A percentile compares a stretch with the other conserved stretches of the same genome.
phyloP scores from a whole-genome alignment of 2,797 vertebrate genomes.

The Squalus acanthias region DNA sequence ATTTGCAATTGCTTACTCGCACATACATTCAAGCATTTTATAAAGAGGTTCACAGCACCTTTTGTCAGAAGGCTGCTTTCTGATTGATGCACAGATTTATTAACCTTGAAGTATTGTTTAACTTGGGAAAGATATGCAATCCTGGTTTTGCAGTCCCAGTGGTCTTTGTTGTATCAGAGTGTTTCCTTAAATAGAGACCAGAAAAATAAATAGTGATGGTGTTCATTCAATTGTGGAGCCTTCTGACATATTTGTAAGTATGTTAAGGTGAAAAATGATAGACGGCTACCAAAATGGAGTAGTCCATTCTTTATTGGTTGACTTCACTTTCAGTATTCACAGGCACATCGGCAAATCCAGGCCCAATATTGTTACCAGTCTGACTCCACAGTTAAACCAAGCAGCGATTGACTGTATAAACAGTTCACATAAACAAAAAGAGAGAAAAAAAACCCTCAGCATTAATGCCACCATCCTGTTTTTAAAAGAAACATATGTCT shows the following conservation, averaged over 20 bases:
- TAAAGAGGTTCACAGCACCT: constrained; percentile 11
- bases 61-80: background rate
- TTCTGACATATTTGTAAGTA: constrained; percentile 1
- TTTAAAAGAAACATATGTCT: background rate
- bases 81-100: constrained; percentile 34
- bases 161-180: constrained; percentile 50
- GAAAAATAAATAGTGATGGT: constrained; percentile 38
- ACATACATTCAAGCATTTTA: background rate
- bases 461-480: background rate
- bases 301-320: background rate
- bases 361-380: background rate
- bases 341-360: background rate
- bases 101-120: constrained; percentile 7
- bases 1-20: background rate
- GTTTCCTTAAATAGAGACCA: constrained; percentile 40
- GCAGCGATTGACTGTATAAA: background rate
- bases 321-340: background rate
- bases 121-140: constrained; percentile 33
- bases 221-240: constrained; percentile 18
- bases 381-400: background rate
- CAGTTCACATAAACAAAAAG: background rate
- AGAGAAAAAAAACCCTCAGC: background rate
- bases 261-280: background rate
- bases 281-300: background rate
- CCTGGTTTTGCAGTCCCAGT: constrained; percentile 43